Percentiles rank a stretch among this genome's conserved stretches.
Evolutionary conservation across 2,888 invertebrate genomes (phyloP).

Genomic region (Polyommatus iphigenia): DNA sequence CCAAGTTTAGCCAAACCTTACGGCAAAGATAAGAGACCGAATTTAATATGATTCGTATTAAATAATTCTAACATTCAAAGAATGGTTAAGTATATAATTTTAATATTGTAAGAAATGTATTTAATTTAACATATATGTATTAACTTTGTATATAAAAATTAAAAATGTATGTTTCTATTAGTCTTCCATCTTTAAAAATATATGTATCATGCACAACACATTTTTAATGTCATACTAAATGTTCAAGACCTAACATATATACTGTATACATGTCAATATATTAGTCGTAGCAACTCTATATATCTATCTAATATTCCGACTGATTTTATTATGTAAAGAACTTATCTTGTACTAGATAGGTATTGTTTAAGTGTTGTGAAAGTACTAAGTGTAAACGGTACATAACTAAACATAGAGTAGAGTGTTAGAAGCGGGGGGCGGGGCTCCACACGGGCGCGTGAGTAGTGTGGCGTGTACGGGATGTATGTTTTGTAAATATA

Average conservation of each 20-base stretch:
- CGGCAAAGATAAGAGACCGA: not conserved
- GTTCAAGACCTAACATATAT: not conserved
- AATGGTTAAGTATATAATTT: not conserved
- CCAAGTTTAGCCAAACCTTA: not conserved
- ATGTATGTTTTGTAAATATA: slow-evolving; percentile 45
- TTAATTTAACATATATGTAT: not conserved
- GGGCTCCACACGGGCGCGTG: slow-evolving; percentile 23
- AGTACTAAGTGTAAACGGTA: not conserved
- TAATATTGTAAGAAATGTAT: not conserved
- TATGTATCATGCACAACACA: not conserved
- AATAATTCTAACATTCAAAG: not conserved
- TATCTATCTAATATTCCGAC: slow-evolving; percentile 21
- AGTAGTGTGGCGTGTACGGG: slow-evolving; percentile 40
- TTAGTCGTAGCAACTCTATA: not conserved
- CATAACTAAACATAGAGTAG: slow-evolving; percentile 5
- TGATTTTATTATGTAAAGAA: slow-evolving; percentile 12
- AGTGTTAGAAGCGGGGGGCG: not conserved
- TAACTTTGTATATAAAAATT: slow-evolving; percentile 2
- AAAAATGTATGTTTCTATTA: not conserved
- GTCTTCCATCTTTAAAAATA: not conserved
- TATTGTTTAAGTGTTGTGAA: slow-evolving; percentile 14
- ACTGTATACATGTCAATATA: not conserved
- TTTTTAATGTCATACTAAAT: not conserved
- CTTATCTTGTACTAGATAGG: slow-evolving; percentile 18
- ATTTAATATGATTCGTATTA: not conserved